phyloP scores from a whole-genome alignment of 2,113 vertebrate species.

The Gorsachius goisagi region DNA sequence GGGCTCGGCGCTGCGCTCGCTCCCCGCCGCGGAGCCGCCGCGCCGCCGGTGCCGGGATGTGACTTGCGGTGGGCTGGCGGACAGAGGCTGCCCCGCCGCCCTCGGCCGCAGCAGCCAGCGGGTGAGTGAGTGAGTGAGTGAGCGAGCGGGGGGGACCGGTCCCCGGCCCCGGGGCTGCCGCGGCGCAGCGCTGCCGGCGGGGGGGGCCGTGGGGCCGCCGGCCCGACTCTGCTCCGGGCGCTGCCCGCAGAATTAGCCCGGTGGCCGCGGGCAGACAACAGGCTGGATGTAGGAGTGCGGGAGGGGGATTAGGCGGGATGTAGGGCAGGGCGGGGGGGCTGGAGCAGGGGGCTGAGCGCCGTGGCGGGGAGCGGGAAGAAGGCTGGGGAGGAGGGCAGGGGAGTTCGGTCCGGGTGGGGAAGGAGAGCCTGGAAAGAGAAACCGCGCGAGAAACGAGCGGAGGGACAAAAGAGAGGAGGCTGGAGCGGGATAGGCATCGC shows the following conservation, averaged over 20 bases:
- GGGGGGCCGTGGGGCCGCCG: not conserved
- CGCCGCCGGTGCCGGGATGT: constrained; percentile 4
- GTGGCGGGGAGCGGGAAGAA: not conserved
- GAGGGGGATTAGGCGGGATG: constrained; percentile 30
- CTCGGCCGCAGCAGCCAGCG: not conserved
- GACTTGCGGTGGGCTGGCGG: not conserved
- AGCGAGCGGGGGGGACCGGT: not conserved
- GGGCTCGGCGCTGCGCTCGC: not conserved
- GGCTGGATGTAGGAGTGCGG: not conserved
- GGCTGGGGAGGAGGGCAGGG: not conserved
- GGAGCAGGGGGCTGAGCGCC: not conserved
- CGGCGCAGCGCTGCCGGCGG: not conserved
- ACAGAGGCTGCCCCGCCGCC: not conserved
- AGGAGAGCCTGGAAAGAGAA: not conserved
- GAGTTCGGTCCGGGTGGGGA: not conserved
- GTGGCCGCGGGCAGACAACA: not conserved
- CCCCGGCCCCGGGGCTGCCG: not conserved
- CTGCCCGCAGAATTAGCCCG: not conserved
- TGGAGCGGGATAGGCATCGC: not conserved
- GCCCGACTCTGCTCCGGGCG: not conserved
- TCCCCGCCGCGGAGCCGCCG: not conserved
- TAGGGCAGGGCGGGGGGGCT: not conserved
- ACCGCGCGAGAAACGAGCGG: not conserved
- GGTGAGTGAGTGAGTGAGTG: not conserved
- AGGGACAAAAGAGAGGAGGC: constrained; percentile 11